Percentiles rank a stretch among this genome's conserved stretches.
phyloP scores from a whole-genome alignment of 2,113 vertebrate genomes.

The Cebus imitator region DNA sequence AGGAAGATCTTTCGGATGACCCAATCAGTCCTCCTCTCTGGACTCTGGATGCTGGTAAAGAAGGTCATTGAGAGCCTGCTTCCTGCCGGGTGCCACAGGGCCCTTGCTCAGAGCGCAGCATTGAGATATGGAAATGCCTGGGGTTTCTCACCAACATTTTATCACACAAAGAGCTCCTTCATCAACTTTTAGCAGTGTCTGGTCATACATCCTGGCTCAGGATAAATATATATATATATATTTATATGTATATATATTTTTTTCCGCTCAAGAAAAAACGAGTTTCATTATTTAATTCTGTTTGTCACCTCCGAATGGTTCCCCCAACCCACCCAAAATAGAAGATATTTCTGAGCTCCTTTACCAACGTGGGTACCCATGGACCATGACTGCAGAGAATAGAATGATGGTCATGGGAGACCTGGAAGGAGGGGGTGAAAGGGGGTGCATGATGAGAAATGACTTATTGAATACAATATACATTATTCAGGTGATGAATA shows the following conservation, averaged over 20 bases:
- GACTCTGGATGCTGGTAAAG: background rate
- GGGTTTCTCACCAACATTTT: background rate
- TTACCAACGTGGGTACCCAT: background rate
- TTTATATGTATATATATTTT: background rate
- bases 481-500: background rate
- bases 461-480: background rate
- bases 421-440: background rate
- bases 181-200: background rate
- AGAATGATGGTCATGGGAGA: background rate
- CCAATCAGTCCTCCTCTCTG: accelerated
- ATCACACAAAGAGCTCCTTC: background rate
- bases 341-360: background rate
- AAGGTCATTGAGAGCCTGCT: accelerated
- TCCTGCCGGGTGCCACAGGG: accelerated
- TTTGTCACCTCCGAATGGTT: background rate
- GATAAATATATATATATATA: no score
- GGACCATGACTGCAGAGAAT: background rate
- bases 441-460: background rate
- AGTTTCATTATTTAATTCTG: background rate
- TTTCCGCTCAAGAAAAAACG: background rate
- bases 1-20: no score
- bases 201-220: background rate
- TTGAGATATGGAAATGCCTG: background rate
- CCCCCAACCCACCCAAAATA: background rate
- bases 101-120: accelerated